Evolutionary conservation across 2,797 vertebrate genomes (phyloP).

Genomic region (Premnoplex brunnescens): DNA sequence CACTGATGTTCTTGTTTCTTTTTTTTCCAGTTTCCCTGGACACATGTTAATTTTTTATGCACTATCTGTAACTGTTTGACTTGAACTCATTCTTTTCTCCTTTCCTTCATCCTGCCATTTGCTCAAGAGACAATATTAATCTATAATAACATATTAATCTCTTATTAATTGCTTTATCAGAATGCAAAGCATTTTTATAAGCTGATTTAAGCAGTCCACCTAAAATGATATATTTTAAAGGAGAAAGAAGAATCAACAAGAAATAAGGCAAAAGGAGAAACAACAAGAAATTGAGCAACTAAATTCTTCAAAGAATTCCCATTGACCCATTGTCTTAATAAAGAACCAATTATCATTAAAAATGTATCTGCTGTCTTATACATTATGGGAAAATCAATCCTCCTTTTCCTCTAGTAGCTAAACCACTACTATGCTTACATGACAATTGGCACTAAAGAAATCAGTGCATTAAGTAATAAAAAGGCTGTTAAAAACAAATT

Average conservation of each 20-base stretch:
- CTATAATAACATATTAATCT: not conserved
- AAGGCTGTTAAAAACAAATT: constrained; percentile 10
- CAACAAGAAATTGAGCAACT: not conserved
- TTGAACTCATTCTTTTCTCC: not conserved
- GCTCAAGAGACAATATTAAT: constrained; percentile 1
- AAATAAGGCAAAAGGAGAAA: not conserved
- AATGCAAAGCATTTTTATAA: not conserved
- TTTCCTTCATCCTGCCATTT: not conserved
- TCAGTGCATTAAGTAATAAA: not conserved
- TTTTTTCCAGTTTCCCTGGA: not conserved
- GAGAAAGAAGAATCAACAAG: not conserved
- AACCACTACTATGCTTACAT: not conserved
- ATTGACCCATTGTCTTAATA: not conserved
- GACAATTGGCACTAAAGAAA: not conserved
- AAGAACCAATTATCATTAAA: not conserved
- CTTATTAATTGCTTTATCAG: not conserved
- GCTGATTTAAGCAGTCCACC: not conserved
- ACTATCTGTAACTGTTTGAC: not conserved
- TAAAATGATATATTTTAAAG: not conserved
- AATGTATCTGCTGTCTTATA: not conserved
- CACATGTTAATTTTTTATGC: not conserved
- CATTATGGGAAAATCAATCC: not conserved
- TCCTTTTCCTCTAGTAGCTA: not conserved
- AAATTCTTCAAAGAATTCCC: not conserved
- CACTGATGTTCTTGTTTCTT: not conserved